Evolutionary conservation across 2,888 invertebrate genomes (phyloP), one percentile per base, ranked within the genome.

Genomic region (Chrysomela aeneicollis): DNA sequence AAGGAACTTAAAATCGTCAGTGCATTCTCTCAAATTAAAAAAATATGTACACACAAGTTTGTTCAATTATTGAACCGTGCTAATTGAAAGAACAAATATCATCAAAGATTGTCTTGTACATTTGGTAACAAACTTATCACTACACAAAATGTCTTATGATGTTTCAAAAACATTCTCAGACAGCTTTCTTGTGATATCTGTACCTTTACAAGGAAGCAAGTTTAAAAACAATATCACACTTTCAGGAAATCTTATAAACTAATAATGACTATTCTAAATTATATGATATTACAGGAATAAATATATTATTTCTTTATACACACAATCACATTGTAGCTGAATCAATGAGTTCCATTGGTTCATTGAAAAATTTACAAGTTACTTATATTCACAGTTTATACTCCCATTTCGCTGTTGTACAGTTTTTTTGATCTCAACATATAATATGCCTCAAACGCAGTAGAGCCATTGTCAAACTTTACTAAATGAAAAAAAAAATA

Each of bases 211-310:
- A 46, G 26, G 9, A 26, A 21, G 22, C 19, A 42, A 57, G n/a
- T 46, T 57, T 46, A 26, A 46, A n/a, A 57, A 57, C 57, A 57
- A 57, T 57, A 57, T 57, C 57, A 57, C 57, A 57, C 57, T 57
- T 57, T 46, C 22, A 46, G 42, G 15, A 46, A 57, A 26, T 30
- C 26, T 57, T 47, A 57, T 17, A 22, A 47, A 46, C 57, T 57
- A 57, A 17, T 22, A 46, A 6, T 22, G 21, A 55, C 35, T 37
- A 35, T 10, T 18, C 46, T 42, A 57, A 37, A n/a, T 46, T 46
- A 46, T 46, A 47, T n/a, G 18, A 26, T 22, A 46, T 46, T 57
- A 54, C 26, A 57, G 10, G 15, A 57, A 57, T 57, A 46, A 57
- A 57, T 57, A 57, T 6, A 42, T n/a, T 21, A 8, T 42, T 42